phyloP scores from a whole-genome alignment of 1,140 invertebrate genomes.

The Pseudomyrmex concolor region DNA sequence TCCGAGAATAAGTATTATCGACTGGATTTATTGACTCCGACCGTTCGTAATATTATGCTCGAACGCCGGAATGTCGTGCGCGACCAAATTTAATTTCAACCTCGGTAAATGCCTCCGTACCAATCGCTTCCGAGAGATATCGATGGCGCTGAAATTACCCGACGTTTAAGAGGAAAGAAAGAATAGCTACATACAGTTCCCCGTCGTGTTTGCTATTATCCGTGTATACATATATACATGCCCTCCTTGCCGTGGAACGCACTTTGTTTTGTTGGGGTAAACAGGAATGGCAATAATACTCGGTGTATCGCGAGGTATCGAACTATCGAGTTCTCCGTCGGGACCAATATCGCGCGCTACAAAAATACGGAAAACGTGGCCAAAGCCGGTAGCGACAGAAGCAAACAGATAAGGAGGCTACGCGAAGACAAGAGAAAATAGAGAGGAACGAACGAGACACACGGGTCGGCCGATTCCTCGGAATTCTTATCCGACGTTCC shows the following conservation, averaged over 20 bases:
- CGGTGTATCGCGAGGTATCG: constrained; percentile 64
- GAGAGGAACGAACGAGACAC: constrained; percentile 5
- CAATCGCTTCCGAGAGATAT: constrained; percentile 38
- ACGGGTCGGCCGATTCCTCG: background rate
- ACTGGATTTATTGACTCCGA: constrained; percentile 40
- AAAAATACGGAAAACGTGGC: constrained; percentile 60
- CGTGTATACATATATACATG: constrained; percentile 51
- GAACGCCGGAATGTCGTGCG: constrained; percentile 3
- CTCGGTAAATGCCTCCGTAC: constrained; percentile 18
- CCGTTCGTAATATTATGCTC: constrained; percentile 46
- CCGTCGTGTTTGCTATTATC: constrained; percentile 31
- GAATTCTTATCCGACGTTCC: background rate
- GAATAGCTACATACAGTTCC: constrained; percentile 1
- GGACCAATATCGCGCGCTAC: constrained; percentile 67
- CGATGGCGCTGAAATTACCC: constrained; percentile 65
- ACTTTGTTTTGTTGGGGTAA: constrained; percentile 68
- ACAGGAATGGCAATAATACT: constrained; percentile 74
- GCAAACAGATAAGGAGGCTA: constrained; percentile 36
- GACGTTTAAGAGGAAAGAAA: constrained; percentile 58
- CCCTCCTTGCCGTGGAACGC: constrained; percentile 10
- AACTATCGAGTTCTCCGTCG: constrained; percentile 45
- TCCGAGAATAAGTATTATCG: constrained; percentile 19
- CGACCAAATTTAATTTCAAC: constrained; percentile 67
- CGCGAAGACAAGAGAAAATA: constrained; percentile 16
- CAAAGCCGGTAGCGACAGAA: constrained; percentile 36